Base-by-base conservation (phyloP, 1,140 invertebrate genomes). In the Pogonomyrmex californicus region DNA sequence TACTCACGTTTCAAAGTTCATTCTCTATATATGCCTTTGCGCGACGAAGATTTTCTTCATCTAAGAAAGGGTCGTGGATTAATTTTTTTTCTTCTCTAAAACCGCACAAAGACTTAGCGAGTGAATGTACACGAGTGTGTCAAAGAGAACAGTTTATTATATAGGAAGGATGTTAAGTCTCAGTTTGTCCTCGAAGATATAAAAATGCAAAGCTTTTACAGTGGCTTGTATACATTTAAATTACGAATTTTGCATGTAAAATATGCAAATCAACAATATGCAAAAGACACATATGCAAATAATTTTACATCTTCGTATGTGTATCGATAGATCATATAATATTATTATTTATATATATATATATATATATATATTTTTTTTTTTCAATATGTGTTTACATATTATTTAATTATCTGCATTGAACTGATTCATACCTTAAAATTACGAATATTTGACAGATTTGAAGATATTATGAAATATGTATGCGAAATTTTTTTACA, bases 181-280 rank as follows among this genome's bases (percentile, higher is more conserved):
- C 49, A 70, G 70, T 81, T 81, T 70, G 9, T 58, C 17, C 49
- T n/a, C 49, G 9, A 70, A 70, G 9, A 81, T 44, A 85, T 63
- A 60, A 62, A 73, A 76, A 73, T 76, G 70, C 58, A 77, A 49
- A 76, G n/a, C 17, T 62, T 17, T 23, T 2, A 10, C 56, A 49
- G 44, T 38, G n/a, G 63, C 49, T 70, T 81, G 23, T 81, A 81
- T 81, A 81, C 14, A 81, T 81, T 81, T 81, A 81, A 81, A 81
- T 81, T 70, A 70, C 38, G 23, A 56, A 81, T 70, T 30, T 54
- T 70, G 38, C 51, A 44, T 70, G 58, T 38, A 78, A 78, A 78
- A 78, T 17, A 83, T 75, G 23, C 44, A 60, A 75, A 73, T 76
- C 54, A 76, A 60, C 38, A 38, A 17, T 6, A 62, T 38, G 9